phyloP scores from a whole-genome alignment of 2,888 invertebrate genomes.

The Nemotelus nigrinus region DNA sequence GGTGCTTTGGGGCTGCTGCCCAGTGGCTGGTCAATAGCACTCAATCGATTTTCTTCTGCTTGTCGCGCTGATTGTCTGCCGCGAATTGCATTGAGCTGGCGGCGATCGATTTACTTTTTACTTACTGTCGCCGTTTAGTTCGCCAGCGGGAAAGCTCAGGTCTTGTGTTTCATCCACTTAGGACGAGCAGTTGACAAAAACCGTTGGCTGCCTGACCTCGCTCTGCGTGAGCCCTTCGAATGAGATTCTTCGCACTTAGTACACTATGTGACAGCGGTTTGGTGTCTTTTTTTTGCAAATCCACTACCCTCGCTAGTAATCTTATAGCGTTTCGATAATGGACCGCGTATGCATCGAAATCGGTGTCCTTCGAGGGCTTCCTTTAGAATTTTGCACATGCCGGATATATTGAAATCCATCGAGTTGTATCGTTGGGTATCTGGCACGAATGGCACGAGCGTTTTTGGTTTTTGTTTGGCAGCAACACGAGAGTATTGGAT shows the following conservation, averaged over 20 bases:
- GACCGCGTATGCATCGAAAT: conserved; percentile 35
- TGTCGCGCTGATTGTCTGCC: conserved; percentile 32
- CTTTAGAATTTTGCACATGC: conserved; percentile 44
- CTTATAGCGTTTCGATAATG: conserved; percentile 32
- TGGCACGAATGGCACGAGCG: conserved; percentile 46
- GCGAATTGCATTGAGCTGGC: conserved; percentile 20
- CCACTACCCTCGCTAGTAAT: conserved; percentile 29
- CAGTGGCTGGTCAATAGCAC: conserved; percentile 24
- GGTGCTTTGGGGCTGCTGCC: conserved; percentile 27
- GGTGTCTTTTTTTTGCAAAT: neutral
- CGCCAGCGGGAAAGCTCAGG: conserved; percentile 21
- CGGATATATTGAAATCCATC: conserved; percentile 41
- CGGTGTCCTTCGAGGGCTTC: conserved; percentile 31
- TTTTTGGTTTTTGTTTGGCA: conserved; percentile 36
- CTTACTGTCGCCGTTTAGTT: conserved; percentile 12
- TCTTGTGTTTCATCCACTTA: conserved; percentile 45
- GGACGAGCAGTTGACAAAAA: conserved; percentile 11
- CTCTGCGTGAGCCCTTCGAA: neutral
- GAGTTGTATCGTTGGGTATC: conserved; percentile 15
- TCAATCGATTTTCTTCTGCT: conserved; percentile 44
- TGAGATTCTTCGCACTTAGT: conserved; percentile 1
- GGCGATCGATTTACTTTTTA: neutral
- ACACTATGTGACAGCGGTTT: neutral
- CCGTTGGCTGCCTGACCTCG: neutral
- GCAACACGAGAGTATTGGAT: conserved; percentile 36